These are phyloP conservation scores for Hofmannophila pseudospretella DNA, from an alignment of 2,888 invertebrate species.

Conservation along the genomic window DNA sequence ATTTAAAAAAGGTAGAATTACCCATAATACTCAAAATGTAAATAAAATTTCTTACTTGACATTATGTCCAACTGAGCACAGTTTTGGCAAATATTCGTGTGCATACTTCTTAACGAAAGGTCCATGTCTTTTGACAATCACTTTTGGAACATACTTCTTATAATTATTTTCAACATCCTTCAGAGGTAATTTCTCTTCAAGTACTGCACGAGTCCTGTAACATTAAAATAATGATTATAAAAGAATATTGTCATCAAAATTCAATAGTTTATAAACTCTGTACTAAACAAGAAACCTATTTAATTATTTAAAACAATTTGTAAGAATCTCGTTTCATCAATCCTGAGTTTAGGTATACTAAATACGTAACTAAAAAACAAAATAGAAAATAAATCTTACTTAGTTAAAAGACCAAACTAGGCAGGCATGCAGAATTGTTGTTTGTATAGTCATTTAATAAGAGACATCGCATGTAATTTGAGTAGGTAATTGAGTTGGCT, in stretches of 20 bases:
- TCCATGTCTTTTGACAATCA: conserved; percentile 84
- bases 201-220: conserved; percentile 82
- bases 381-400: too few relatives aligned
- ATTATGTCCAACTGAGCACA: conserved; percentile 76
- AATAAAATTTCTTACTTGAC: conserved; percentile 79
- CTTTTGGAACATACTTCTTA: conserved; percentile 89
- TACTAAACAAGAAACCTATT: too few relatives aligned
- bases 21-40: too few relatives aligned
- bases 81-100: conserved; percentile 74
- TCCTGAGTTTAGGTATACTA: too few relatives aligned
- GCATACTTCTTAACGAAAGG: conserved; percentile 88
- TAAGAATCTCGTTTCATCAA: too few relatives aligned
- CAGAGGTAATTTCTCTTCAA: conserved; percentile 83
- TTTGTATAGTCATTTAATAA: conserved; percentile 11
- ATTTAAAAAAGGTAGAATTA: too few relatives aligned
- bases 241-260: too few relatives aligned
- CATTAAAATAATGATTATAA: conserved; percentile 15
- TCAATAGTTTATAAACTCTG: too few relatives aligned
- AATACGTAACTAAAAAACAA: too few relatives aligned
- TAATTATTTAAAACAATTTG: too few relatives aligned
- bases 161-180: conserved; percentile 87
- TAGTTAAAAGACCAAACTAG: too few relatives aligned
- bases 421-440: too few relatives aligned
- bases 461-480: conserved; percentile 32
- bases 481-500: conserved; percentile 21